Evolutionary conservation across 1,140 invertebrate species (phyloP).

Genomic region (Euura lappo): DNA sequence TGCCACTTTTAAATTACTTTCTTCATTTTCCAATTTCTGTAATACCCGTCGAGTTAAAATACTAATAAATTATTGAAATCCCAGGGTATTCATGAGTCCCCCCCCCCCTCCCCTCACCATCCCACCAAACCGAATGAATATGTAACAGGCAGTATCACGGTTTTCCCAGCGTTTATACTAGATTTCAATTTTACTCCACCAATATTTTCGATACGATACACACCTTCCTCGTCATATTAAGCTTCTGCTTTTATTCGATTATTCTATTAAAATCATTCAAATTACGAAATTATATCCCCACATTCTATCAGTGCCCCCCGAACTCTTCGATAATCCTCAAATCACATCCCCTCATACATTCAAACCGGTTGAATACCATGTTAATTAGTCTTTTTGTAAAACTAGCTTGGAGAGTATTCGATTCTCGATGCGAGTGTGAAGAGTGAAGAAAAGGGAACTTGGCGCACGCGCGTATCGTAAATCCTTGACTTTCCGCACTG

Average conservation of each 20-base stretch:
- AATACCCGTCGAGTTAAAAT: background rate
- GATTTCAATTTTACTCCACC: slow-evolving; percentile 13
- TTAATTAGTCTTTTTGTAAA: too few species aligned
- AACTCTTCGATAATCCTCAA: too few species aligned
- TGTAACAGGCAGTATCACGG: slow-evolving; percentile 9
- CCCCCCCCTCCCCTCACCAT: too few species aligned
- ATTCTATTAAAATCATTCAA: background rate
- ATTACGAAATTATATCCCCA: too few species aligned
- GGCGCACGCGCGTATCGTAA: too few species aligned
- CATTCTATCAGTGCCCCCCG: too few species aligned
- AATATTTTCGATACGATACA: slow-evolving; percentile 9
- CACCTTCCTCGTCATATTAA: background rate
- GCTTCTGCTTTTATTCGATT: background rate
- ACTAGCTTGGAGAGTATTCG: too few species aligned
- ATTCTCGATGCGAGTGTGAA: too few species aligned
- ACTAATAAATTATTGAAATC: slow-evolving; percentile 13
- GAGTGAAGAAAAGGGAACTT: too few species aligned
- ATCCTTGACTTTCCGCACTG: too few species aligned
- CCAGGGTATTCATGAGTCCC: background rate
- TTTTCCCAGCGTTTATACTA: slow-evolving; percentile 10
- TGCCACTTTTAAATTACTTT: slow-evolving; percentile 2
- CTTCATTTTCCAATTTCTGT: background rate
- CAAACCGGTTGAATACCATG: too few species aligned
- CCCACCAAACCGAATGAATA: slow-evolving; percentile 1
- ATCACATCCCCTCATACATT: too few species aligned